These are phyloP conservation scores for Corvus cornix DNA, from an alignment of 2,113 vertebrate genomes.

Conservation along the genomic window DNA sequence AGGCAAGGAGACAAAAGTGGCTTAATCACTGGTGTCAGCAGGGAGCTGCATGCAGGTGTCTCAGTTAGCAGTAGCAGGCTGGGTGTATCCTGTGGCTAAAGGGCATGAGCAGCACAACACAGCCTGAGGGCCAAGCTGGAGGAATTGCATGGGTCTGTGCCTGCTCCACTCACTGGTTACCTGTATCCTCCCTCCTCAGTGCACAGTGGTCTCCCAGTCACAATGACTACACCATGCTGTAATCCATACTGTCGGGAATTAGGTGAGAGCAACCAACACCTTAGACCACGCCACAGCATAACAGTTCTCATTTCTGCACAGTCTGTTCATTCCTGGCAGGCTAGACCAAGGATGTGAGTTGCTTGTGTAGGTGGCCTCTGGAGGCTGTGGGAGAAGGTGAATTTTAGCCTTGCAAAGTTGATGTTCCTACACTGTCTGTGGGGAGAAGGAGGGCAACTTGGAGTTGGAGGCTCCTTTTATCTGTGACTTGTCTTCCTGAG, in stretches of 20 bases:
- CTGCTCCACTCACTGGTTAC: accelerated
- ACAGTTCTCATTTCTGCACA: neutral
- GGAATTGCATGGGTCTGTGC: neutral
- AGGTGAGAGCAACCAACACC: neutral
- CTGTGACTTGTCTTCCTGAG: neutral
- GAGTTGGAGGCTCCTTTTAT: neutral
- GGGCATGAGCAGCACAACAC: accelerated
- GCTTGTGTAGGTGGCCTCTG: neutral
- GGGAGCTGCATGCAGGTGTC: neutral
- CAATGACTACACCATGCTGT: neutral
- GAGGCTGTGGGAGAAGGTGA: neutral
- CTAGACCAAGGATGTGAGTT: neutral
- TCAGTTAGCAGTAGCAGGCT: neutral
- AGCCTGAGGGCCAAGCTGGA: neutral
- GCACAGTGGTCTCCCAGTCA: neutral
- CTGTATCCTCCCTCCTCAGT: neutral
- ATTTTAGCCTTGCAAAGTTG: neutral
- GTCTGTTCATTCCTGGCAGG: neutral
- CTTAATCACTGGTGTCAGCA: neutral
- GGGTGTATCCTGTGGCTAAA: neutral
- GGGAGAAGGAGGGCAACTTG: neutral
- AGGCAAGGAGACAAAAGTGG: neutral
- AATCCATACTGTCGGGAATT: neutral
- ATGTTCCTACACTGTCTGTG: neutral
- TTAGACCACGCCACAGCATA: neutral